These are phyloP conservation scores for Palaemon carinicauda DNA, from an alignment of 1,140 invertebrate genomes.

Conservation along the genomic window DNA sequence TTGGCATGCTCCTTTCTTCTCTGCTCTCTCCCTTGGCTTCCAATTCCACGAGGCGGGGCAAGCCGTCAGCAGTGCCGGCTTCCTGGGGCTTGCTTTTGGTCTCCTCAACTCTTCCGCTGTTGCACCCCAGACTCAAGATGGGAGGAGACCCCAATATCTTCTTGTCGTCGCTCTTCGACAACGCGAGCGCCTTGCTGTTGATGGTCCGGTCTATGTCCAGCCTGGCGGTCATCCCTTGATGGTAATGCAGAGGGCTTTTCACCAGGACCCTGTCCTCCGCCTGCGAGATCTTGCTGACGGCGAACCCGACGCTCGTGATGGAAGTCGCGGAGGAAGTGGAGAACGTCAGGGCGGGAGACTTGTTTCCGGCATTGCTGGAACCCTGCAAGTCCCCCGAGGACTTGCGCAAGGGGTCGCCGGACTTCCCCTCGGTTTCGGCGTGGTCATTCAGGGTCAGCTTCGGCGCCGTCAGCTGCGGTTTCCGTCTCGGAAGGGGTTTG, in stretches of 20 bases:
- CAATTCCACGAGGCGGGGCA: neutral
- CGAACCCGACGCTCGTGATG: slow-evolving; percentile 41
- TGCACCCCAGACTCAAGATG: too few relatives aligned
- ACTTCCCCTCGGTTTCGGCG: neutral
- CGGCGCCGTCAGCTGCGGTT: slow-evolving; percentile 56
- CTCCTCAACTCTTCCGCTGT: too few relatives aligned
- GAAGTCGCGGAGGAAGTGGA: slow-evolving; percentile 14
- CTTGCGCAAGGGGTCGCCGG: neutral
- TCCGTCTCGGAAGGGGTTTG: slow-evolving; percentile 57
- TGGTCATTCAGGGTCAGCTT: slow-evolving; percentile 42
- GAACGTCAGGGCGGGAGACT: slow-evolving; percentile 22
- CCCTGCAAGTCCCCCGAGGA: neutral
- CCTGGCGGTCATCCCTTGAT: too few relatives aligned
- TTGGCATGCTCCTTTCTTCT: neutral
- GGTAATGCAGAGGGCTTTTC: neutral
- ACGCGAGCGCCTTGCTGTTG: too few relatives aligned
- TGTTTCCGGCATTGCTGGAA: neutral
- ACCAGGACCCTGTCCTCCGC: too few relatives aligned
- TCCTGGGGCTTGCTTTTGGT: neutral
- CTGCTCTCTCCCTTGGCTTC: too few relatives aligned
- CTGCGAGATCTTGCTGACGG: slow-evolving; percentile 27
- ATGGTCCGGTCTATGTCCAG: too few relatives aligned
- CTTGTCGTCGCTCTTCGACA: too few relatives aligned
- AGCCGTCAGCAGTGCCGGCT: neutral
- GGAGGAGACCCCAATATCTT: too few relatives aligned